A percentile compares a stretch with the other conserved stretches of the same genome.
Evolutionary conservation across 2,113 vertebrate genomes (phyloP).

Genomic region (Odontesthes bonariensis): DNA sequence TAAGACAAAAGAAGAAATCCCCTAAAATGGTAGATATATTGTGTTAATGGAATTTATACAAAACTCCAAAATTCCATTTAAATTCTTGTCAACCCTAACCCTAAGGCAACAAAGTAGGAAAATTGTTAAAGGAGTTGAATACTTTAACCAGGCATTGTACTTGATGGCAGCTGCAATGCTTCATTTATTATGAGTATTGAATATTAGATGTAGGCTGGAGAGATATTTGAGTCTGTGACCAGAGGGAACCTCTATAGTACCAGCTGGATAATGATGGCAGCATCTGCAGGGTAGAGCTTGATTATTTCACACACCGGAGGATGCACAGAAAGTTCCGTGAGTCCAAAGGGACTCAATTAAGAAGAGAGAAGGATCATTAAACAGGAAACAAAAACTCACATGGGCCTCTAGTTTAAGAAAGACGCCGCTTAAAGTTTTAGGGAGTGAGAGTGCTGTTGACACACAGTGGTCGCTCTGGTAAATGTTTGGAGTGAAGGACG

Average conservation of each 20-base stretch:
- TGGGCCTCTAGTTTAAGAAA: constrained; percentile 2
- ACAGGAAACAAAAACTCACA: constrained; percentile 56
- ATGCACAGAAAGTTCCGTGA: constrained; percentile 32
- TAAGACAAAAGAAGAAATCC: no score
- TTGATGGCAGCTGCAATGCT: background rate
- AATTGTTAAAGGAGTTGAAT: background rate
- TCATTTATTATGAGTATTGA: constrained; percentile 8
- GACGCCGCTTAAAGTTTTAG: constrained; percentile 37
- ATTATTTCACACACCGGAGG: constrained; percentile 52
- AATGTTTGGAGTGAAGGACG: constrained; percentile 1
- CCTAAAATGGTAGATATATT: no score
- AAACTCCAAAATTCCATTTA: background rate
- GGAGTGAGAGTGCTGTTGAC: constrained; percentile 41
- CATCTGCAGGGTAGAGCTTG: constrained; percentile 33
- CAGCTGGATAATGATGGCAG: constrained; percentile 38
- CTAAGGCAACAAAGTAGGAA: background rate
- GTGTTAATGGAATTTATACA: no score
- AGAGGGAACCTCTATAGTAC: constrained; percentile 15
- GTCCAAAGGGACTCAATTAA: constrained; percentile 76
- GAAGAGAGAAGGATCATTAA: constrained; percentile 62
- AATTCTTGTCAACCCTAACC: background rate
- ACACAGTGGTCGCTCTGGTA: background rate
- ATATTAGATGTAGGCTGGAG: constrained; percentile 44
- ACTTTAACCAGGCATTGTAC: background rate
- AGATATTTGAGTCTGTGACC: constrained; percentile 36